Conservation (phyloP, 1,140 invertebrate species). For the Heliothis virescens region DNA sequence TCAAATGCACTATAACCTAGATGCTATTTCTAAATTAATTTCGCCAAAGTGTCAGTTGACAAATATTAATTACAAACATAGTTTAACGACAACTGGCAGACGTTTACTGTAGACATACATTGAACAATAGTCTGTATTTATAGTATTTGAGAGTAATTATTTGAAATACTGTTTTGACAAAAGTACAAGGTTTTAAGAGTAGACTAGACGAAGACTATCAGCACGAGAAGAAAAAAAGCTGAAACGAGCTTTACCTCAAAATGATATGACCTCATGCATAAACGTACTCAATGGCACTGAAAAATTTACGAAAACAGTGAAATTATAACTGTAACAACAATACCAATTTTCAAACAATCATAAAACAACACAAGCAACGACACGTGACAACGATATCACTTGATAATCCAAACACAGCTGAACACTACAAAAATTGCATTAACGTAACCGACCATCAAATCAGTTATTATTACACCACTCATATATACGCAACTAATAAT, state of each 20-base stretch:
- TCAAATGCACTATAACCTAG: not conserved
- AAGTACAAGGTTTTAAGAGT: constrained; percentile 19
- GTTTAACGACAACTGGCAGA: constrained; percentile 4
- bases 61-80: constrained; percentile 12
- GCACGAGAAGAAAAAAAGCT: not conserved
- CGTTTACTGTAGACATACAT: not conserved
- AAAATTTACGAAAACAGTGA: not conserved
- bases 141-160: not conserved
- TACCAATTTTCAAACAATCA: not conserved
- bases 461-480: constrained; percentile 11
- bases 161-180: not conserved
- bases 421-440: not conserved
- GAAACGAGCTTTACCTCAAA: not conserved
- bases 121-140: constrained; percentile 1
- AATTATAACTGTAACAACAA: not conserved
- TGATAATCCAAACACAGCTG: not conserved
- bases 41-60: not conserved
- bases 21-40: not conserved
- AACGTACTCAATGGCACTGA: too few relatives aligned
- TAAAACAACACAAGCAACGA: not conserved
- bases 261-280: not conserved
- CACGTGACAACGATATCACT: constrained; percentile 4
- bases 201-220: not conserved
- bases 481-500: constrained; percentile 53
- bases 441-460: constrained; percentile 6